Percentiles rank a stretch among this genome's conserved stretches.
phyloP scores from a whole-genome alignment of 2,888 invertebrate species.

The Pomacea canaliculata region DNA sequence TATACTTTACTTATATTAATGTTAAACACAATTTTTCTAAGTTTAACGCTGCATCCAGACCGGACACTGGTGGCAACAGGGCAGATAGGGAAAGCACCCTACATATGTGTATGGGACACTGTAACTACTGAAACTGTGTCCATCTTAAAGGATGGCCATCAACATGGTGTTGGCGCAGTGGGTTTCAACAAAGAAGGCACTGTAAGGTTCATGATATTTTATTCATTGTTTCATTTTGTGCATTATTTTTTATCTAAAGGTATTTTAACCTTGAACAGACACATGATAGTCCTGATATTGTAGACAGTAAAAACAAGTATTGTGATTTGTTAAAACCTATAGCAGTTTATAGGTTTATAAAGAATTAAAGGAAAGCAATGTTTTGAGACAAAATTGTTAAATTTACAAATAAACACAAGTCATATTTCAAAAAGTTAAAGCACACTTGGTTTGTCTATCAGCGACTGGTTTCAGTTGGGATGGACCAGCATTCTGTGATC shows the following conservation, averaged over 20 bases:
- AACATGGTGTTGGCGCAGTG: constrained; percentile 67
- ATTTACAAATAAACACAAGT: too few species aligned
- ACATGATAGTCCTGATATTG: too few species aligned
- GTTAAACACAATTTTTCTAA: constrained; percentile 36
- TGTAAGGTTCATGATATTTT: constrained; percentile 36
- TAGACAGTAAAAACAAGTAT: too few species aligned
- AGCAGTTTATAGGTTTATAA: too few species aligned
- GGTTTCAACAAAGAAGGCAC: constrained; percentile 68
- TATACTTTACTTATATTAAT: background rate
- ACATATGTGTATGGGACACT: constrained; percentile 71
- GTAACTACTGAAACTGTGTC: constrained; percentile 64
- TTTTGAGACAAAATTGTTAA: too few species aligned
- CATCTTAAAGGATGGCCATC: constrained; percentile 69
- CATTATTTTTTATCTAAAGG: too few species aligned
- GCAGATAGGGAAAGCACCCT: constrained; percentile 69
- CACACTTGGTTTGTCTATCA: constrained; percentile 35
- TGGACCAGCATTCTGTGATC: constrained; percentile 66
- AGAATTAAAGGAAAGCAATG: too few species aligned
- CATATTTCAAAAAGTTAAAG: too few species aligned
- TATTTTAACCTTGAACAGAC: too few species aligned
- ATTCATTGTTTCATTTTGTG: background rate
- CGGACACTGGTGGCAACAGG: constrained; percentile 69
- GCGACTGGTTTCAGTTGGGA: constrained; percentile 67
- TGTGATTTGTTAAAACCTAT: too few species aligned
- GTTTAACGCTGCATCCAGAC: constrained; percentile 69